Base-by-base conservation (phyloP, 2,888 invertebrate genomes). In the Spodoptera picta region DNA sequence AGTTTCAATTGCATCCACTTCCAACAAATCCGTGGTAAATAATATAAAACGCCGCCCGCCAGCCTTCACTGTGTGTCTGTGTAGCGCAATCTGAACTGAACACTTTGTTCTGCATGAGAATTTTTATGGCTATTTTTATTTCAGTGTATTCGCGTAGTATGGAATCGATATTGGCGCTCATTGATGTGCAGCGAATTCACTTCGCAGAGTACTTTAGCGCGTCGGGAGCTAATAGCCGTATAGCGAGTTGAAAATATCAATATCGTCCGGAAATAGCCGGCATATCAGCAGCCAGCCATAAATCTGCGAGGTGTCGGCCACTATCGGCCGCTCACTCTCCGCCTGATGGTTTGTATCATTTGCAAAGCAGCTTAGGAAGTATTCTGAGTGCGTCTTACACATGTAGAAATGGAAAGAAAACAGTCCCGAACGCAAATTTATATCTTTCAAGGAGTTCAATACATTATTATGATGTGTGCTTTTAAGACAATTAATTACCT, bases 341-440 rank as follows among this genome's bases (percentile, higher is more conserved):
- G 90, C 79, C 87, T 87, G 90, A 93, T 94, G 94, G 92, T 93
- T 93, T 90, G 86, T 90, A 93, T 94, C 94, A 93, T 92, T 92
- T 90, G 92, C 89, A 87, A 93, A 93, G 91, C 91, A 90, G 92
- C 91, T 90, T 87, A 89, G 84, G 86, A 91, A 93, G 88, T 90
- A 90, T 90, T 92, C 85, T 83, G 85, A 89, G 87, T 85, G 75
- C 69, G 69, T 69, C 64, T 63, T 73, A 63, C 69, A 66, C 47
- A 73, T 73, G 73, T 70, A 65, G 71, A 77, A 62, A 66, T 71
- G 49, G 69, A 68, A 66, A 56, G 65, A 72, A 79, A 72, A 77
- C 77, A 72, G 70, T 36, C 43, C 49, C 50, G 31, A 69, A 62
- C 58, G 51, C 73, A 79, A 73, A 75, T 75, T 74, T 72, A 75